phyloP scores from a whole-genome alignment of 2,797 vertebrate genomes.

The Spatula versicolor region DNA sequence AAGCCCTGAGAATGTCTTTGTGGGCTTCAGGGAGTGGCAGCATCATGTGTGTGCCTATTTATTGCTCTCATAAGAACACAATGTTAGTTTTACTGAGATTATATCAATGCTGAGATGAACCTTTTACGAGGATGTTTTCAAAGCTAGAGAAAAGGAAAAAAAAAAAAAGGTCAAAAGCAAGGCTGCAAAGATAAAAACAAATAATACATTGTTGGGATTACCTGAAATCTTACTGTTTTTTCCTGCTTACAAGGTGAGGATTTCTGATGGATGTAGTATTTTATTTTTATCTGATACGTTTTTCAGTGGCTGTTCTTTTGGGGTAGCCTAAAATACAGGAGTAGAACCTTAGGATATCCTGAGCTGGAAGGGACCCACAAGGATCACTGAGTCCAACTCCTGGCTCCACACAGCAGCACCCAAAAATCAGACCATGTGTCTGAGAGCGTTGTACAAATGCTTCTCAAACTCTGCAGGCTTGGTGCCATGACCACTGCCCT shows the following conservation, averaged over 20 bases:
- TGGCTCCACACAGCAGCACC: neutral
- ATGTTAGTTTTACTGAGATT: neutral
- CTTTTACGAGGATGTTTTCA: neutral
- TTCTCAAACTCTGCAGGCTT: neutral
- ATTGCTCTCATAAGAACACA: neutral
- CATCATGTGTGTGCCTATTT: neutral
- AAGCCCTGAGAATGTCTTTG: neutral
- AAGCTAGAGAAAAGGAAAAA: neutral
- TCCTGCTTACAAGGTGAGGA: neutral
- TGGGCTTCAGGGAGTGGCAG: neutral
- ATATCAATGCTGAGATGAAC: neutral
- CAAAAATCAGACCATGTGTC: neutral
- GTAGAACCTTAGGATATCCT: neutral
- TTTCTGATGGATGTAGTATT: neutral
- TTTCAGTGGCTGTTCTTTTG: neutral
- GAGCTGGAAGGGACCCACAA: neutral
- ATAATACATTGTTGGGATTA: neutral
- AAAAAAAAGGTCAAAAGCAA: neutral
- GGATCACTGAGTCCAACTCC: neutral
- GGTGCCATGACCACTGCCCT: neutral
- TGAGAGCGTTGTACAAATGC: neutral
- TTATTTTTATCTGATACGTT: neutral
- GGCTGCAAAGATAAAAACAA: neutral
- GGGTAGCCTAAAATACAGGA: neutral
- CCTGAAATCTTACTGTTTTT: neutral